Evolutionary conservation across 2,888 invertebrate species (phyloP).

Genomic region (Nineta flava): DNA sequence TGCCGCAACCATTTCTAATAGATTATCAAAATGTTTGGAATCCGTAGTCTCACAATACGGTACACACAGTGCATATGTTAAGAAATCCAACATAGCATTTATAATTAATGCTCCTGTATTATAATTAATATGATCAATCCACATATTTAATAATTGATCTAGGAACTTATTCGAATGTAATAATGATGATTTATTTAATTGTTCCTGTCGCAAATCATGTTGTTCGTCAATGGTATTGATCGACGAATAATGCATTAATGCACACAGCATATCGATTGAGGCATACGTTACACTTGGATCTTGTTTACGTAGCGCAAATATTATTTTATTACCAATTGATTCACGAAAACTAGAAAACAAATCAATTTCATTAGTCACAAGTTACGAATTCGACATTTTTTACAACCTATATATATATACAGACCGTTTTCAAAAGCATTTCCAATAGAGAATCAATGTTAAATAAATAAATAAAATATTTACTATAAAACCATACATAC

Average conservation of each 20-base stretch:
- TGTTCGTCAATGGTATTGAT: constrained; percentile 78
- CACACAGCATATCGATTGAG: constrained; percentile 92
- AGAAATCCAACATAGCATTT: constrained; percentile 93
- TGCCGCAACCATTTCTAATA: constrained; percentile 86
- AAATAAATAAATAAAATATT: too few relatives aligned
- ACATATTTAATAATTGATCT: constrained; percentile 86
- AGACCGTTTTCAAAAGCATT: too few relatives aligned
- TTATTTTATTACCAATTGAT: constrained; percentile 83
- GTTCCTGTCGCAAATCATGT: constrained; percentile 93
- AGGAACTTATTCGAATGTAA: constrained; percentile 82
- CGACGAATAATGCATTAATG: constrained; percentile 63
- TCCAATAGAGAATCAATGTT: too few relatives aligned
- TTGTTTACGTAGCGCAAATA: constrained; percentile 73
- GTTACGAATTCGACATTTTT: too few relatives aligned
- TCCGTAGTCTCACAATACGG: constrained; percentile 99
- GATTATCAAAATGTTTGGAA: constrained; percentile 84
- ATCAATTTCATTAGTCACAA: too few relatives aligned
- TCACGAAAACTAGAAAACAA: constrained; percentile 65
- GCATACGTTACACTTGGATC: constrained; percentile 87
- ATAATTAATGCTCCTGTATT: constrained; percentile 93
- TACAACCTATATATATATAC: too few relatives aligned
- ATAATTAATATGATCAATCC: constrained; percentile 79
- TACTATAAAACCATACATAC: too few relatives aligned
- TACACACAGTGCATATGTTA: constrained; percentile 94
- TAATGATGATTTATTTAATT: constrained; percentile 92